Evolutionary conservation across 2,113 vertebrate species (phyloP).

Genomic region (Columba livia): DNA sequence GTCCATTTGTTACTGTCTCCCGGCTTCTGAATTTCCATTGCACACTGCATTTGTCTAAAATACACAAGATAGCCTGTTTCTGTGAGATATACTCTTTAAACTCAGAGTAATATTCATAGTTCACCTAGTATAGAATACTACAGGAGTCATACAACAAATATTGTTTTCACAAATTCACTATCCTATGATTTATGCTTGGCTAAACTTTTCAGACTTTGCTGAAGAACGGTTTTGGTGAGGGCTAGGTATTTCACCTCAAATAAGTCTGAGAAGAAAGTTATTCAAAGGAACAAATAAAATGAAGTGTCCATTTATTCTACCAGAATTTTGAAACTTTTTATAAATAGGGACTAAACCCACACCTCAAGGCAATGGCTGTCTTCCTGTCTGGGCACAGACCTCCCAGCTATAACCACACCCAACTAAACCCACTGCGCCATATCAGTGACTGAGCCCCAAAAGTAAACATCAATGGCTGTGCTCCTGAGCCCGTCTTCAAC

Average conservation of each 20-base stretch:
- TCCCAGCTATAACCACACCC: neutral
- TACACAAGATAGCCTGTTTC: neutral
- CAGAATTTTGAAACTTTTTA: neutral
- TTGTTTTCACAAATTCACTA: neutral
- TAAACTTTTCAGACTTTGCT: neutral
- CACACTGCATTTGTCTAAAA: neutral
- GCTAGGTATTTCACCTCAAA: neutral
- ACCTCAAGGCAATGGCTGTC: neutral
- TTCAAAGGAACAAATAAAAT: neutral
- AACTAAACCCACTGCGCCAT: neutral
- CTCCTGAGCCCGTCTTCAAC: neutral
- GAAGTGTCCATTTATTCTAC: neutral
- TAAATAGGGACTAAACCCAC: neutral
- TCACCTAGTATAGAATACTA: neutral
- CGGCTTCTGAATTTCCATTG: neutral
- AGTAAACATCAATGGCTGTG: neutral
- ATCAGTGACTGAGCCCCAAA: neutral
- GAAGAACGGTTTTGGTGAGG: neutral
- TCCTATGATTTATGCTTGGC: neutral
- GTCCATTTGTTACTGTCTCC: neutral
- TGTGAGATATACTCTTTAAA: neutral
- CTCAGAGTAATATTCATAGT: neutral
- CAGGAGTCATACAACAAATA: neutral
- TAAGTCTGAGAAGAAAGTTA: neutral
- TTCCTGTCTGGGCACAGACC: neutral